Base-by-base conservation (phyloP, 2,797 vertebrate genomes). In the Chloroceryle inda region DNA sequence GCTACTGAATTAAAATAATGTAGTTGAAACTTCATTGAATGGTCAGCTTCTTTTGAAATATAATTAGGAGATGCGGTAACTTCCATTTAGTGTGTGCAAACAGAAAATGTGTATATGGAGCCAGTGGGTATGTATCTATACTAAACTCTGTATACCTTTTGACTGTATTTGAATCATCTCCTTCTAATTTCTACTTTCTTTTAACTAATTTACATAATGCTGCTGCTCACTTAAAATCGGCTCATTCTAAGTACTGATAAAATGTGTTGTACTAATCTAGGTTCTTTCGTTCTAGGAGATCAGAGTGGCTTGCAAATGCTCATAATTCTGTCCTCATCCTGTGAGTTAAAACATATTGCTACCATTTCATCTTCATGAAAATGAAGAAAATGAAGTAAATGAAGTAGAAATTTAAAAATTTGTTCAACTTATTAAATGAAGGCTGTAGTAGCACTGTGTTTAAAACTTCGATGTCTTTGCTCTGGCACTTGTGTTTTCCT, bases 161-260 rank as follows among this genome's bases (percentile, higher is more conserved):
- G 19, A 88, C 67, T 89, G 2, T 85, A 69, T 91, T 94, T 89
- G 75, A 89, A 59, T 93, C 35, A 68, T 91, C 16, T 58, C 24
- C 50, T 61, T 33, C 62, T 78, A 73, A 85, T 77, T 96, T 96
- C 61, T 85, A 17, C 61, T 87, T 91, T 82, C 44, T 81, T 71
- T 37, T 82, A 74, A 69, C 52, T 92, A 21, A 87, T 96, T 94
- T 95, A 56, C 81, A 56, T 96, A 93, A 92, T 87, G 37, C 26
- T 94, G 31, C 49, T 83, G 66, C 77, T 92, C 37, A 73, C 80
- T 95, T 94, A 80, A 94, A 94, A 88, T 83, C 50, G 74, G 14
- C 68, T 89, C 1, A 0, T 94, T 96, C 52, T 71, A 67, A 85
- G 67, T 38, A 64, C 27, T 87, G 71, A 74, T 92, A 67, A 27